Base-by-base conservation (phyloP, 2,888 invertebrate species). In the Dromius quadrimaculatus region DNA sequence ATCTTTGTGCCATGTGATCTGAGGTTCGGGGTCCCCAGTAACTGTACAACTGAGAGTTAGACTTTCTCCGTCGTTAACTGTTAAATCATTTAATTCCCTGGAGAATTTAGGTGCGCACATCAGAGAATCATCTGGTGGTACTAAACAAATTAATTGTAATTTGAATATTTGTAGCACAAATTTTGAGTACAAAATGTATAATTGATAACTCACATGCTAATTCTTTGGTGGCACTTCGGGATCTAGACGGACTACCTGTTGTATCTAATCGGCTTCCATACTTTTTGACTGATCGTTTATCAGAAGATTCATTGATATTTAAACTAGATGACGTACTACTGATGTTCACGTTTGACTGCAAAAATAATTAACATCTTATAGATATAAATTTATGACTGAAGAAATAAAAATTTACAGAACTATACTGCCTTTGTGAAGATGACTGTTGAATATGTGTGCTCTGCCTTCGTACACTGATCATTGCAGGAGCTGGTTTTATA, bases 11-110 rank as follows among this genome's bases (percentile, higher is more conserved):
- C 97, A 97, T 75, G 90, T 88, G 43, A 97, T 90, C 79, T 95
- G 90, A 0, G 97, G 97, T 81, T 95, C 96, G 50, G 97, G 97
- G 83, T 96, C 96, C 9, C 97, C 97, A 75, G 90, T 89, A 61
- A 97, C 93, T 74, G 92, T 89, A 74, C 93, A 94, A 9, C 89
- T 90, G 74, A 98, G 86, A 76, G 92, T 88, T 69, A 97, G 85
- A 71, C 91, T 89, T 73, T 94, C 92, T n/a, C 96, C 97, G 83
- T 97, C 97, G 36, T 89, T 88, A 32, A 95, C 88, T n/a, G 86
- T 87, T 59, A 93, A 80, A 79, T 93, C 90, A 74, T 87, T 87
- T 23, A 97, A 84, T 15, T 90, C 88, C 77, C 92, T 91, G 0
- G 91, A 89, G 81, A 97, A 95, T 77, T 91, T 89, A 0, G 97